Percentiles rank a stretch among this genome's conserved stretches.
Conservation (phyloP, 1,140 invertebrate genomes). For the Orchesella cincta region DNA sequence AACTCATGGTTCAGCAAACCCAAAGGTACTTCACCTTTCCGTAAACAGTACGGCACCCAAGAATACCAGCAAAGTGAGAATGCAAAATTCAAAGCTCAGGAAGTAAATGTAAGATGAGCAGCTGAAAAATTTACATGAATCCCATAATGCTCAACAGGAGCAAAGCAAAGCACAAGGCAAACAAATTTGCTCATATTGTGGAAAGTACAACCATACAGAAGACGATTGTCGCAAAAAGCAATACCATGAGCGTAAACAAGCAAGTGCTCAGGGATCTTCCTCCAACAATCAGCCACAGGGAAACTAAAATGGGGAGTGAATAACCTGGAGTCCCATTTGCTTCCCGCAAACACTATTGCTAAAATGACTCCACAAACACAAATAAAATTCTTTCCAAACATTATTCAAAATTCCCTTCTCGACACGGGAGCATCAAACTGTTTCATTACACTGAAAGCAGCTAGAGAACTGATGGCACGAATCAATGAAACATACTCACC, state of each 20-base stretch:
- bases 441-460: background rate
- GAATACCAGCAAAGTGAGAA: no score
- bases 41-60: no score
- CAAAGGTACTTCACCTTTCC: no score
- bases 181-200: background rate
- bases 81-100: no score
- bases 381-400: background rate
- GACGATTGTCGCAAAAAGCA: background rate
- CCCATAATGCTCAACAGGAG: background rate
- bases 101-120: no score
- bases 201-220: background rate
- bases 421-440: background rate
- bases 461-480: no score
- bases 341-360: background rate
- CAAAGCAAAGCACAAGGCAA: background rate
- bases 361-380: background rate
- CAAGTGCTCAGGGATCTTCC: background rate
- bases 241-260: background rate
- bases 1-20: no score
- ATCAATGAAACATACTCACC: background rate
- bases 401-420: background rate
- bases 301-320: background rate
- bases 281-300: background rate
- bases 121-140: background rate
- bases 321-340: background rate